Evolutionary conservation across 2,888 invertebrate genomes (phyloP), one percentile per base, ranked within the genome.

Genomic region (Apeira syringaria): DNA sequence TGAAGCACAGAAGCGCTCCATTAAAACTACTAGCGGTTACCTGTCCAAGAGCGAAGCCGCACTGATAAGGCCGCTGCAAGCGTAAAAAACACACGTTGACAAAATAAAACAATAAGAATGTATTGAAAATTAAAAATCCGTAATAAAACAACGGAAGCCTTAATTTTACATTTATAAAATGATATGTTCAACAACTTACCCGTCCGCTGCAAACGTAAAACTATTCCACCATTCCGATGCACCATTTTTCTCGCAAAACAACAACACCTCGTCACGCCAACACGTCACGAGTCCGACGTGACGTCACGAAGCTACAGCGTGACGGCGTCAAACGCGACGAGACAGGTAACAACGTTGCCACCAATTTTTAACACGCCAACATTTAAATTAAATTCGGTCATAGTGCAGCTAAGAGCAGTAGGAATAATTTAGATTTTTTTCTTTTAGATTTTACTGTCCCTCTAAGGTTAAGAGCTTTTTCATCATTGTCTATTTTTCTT

Each of bases 301-400:
- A 60, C 55, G 59, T 53, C 57, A 56, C 65, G 59, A 61, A 62
- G 74, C 69, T 72, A 74, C 69, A 74, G 71, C 75, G 27, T 20
- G 35, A 74, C 65, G 58, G 57, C 65, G 64, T 72, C 66, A 64
- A 60, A 63, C 51, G 59, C 53, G 59, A 58, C 59, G 65, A 71
- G 78, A 72, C 82, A 83, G 83, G 85, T 86, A 82, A 75, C 77
- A 70, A 62, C 71, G 75, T 71, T 70, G 58, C 61, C 59, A 68
- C 63, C 79, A 78, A 76, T 82, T 84, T 86, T 86, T 83, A 80
- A 80, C 80, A 62, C 63, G 77, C 54, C 74, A 72, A 80, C 82
- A 79, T 84, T 83, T 83, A 83, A 84, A 85, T 86, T 81, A 84
- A 82, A 84, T 82, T 84, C 82, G 69, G 39, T 41, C 31, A 31